These are phyloP conservation scores for Flexamia atlantica DNA, from an alignment of 2,888 invertebrate genomes.

Conservation along the genomic window DNA sequence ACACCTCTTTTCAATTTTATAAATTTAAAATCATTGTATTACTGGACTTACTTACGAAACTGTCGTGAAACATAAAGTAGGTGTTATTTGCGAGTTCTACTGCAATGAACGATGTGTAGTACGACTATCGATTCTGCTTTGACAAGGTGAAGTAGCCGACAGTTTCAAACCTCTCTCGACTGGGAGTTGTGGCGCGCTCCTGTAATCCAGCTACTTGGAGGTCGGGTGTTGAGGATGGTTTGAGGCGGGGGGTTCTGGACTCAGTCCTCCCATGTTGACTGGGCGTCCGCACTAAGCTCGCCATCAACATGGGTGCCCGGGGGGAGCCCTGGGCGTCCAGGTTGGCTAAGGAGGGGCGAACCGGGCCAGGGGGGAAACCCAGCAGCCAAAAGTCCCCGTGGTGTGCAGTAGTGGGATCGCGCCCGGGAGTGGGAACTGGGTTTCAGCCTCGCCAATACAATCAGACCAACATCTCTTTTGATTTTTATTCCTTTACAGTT, in stretches of 20 bases:
- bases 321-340: constrained; percentile 91
- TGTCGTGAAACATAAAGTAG: too few relatives aligned
- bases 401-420: constrained; percentile 77
- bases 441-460: constrained; percentile 89
- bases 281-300: constrained; percentile 97
- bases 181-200: constrained; percentile 87
- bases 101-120: too few relatives aligned
- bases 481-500: too few relatives aligned
- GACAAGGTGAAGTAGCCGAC: neutral
- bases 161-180: neutral
- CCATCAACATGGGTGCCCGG: constrained; percentile 96
- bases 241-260: constrained; percentile 90
- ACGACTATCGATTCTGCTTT: too few relatives aligned
- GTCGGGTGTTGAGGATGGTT: constrained; percentile 88
- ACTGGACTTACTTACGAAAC: too few relatives aligned
- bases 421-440: constrained; percentile 34
- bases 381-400: constrained; percentile 99
- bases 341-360: constrained; percentile 95
- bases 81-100: too few relatives aligned
- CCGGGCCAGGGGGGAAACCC: constrained; percentile 99
- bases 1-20: too few relatives aligned
- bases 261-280: constrained; percentile 85
- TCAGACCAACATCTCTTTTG: constrained; percentile 77
- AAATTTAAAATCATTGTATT: too few relatives aligned
- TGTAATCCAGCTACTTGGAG: constrained; percentile 94